Evolutionary conservation across 2,113 vertebrate genomes (phyloP).

Genomic region (Sylvia atricapilla): DNA sequence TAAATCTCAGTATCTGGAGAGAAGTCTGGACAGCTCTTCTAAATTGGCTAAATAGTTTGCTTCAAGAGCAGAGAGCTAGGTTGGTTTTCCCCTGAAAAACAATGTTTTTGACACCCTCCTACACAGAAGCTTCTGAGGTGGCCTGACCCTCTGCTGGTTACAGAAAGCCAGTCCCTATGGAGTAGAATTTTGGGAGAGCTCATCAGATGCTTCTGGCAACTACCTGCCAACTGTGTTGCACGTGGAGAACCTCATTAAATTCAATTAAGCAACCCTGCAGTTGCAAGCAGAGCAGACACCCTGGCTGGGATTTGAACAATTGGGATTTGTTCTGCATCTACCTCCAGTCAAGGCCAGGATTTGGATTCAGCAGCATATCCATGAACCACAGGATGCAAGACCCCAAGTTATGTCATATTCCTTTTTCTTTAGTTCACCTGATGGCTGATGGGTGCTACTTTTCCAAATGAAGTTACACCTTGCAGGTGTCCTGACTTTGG

Average conservation of each 20-base stretch:
- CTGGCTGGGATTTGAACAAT: neutral
- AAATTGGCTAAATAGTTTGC: neutral
- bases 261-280: neutral
- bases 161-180: neutral
- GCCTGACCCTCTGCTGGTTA: neutral
- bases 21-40: neutral
- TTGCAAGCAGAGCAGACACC: neutral
- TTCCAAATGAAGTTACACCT: neutral
- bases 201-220: neutral
- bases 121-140: neutral
- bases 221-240: neutral
- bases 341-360: neutral
- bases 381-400: neutral
- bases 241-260: neutral
- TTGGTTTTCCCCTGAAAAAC: neutral
- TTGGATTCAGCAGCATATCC: neutral
- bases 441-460: neutral
- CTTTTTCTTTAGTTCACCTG: neutral
- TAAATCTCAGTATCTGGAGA: neutral
- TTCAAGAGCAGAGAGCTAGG: neutral
- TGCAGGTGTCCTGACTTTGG: neutral
- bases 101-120: neutral
- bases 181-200: neutral
- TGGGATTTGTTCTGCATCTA: neutral
- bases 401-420: neutral